Evolutionary conservation across 2,797 vertebrate genomes (phyloP).

Genomic region (Melanogrammus aeglefinus): DNA sequence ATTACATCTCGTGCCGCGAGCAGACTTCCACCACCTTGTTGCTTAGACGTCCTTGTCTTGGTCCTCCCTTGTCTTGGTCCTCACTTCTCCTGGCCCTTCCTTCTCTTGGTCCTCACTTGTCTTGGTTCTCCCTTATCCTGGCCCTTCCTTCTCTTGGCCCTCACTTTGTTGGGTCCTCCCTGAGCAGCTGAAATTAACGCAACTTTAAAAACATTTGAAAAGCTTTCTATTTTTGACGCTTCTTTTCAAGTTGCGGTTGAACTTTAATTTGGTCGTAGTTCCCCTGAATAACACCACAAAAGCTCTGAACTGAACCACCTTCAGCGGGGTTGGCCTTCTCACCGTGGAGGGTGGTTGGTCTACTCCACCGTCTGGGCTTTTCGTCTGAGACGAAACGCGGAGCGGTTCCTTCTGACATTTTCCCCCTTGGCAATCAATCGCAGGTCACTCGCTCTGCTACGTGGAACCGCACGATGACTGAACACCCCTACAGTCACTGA

Average conservation of each 20-base stretch:
- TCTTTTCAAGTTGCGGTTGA: background rate
- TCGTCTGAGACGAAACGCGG: constrained; percentile 12
- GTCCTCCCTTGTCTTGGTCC: too few species aligned
- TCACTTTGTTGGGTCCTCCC: constrained; percentile 33
- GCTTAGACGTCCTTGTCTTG: constrained; percentile 19
- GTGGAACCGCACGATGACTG: constrained; percentile 23
- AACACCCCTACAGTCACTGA: background rate
- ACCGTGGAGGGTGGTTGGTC: background rate
- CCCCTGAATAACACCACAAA: background rate
- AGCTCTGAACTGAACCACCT: background rate
- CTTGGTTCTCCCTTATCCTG: too few species aligned
- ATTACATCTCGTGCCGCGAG: constrained; percentile 27
- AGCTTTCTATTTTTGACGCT: background rate
- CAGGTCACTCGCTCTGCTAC: constrained; percentile 21
- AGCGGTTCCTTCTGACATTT: constrained; percentile 37
- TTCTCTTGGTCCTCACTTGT: background rate
- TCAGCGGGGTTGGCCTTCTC: background rate
- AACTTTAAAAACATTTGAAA: constrained; percentile 10
- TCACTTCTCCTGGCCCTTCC: too few species aligned
- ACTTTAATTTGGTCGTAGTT: background rate
- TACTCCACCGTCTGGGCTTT: constrained; percentile 5
- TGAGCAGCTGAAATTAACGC: constrained; percentile 48
- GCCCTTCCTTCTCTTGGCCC: too few species aligned
- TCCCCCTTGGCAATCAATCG: constrained; percentile 38
- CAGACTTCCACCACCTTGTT: constrained; percentile 42